Evolutionary conservation across 2,113 vertebrate species (phyloP).

Genomic region (Cyrtonyx montezumae): DNA sequence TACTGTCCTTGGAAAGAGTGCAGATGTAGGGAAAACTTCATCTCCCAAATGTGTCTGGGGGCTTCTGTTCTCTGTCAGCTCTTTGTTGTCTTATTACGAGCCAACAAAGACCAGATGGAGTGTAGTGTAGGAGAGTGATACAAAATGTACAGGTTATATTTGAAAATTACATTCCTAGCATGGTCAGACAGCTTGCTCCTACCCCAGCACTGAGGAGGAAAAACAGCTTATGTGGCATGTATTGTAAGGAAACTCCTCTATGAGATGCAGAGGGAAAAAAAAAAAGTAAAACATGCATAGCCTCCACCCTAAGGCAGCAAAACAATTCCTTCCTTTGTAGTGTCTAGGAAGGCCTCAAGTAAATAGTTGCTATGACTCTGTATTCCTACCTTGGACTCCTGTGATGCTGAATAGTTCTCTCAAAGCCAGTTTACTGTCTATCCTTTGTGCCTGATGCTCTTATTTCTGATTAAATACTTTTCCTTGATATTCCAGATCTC

Average conservation of each 20-base stretch:
- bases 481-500: not conserved
- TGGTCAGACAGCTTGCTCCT: not conserved
- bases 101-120: not conserved
- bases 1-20: not conserved
- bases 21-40: not conserved
- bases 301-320: not conserved
- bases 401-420: not conserved
- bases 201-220: not conserved
- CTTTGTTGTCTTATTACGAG: not conserved
- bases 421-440: conserved; percentile 36
- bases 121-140: not conserved
- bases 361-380: not conserved
- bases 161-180: not conserved
- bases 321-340: not conserved
- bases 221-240: not conserved
- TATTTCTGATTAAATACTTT: conserved; percentile 5
- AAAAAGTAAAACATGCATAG: not conserved
- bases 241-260: not conserved
- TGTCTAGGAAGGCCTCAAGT: not conserved
- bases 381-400: conserved; percentile 31
- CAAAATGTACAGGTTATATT: not conserved
- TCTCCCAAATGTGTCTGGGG: rapidly evolving
- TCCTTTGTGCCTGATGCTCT: conserved; percentile 15
- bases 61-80: not conserved
- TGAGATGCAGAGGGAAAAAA: not conserved